phyloP scores from a whole-genome alignment of 1,140 invertebrate genomes.

The Panulirus ornatus region DNA sequence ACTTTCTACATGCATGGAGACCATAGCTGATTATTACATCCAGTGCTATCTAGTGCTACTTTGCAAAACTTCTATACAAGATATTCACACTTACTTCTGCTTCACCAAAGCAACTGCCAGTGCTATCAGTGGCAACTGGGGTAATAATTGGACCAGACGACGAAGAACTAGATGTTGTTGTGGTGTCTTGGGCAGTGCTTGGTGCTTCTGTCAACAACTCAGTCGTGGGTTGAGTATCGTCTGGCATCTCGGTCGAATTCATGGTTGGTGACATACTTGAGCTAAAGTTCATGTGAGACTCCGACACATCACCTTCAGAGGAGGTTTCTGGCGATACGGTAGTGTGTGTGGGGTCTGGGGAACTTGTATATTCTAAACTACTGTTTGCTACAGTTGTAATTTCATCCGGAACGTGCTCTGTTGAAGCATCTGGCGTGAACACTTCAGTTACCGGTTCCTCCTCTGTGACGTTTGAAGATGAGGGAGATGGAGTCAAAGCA shows the following conservation, averaged over 20 bases:
- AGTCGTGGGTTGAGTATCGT: neutral
- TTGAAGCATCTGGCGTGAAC: neutral
- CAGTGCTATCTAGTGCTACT: too few relatives aligned
- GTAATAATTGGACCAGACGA: neutral
- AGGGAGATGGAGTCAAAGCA: neutral
- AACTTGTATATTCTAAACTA: neutral
- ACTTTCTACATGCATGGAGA: too few relatives aligned
- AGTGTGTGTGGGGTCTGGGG: neutral
- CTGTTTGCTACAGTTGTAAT: neutral
- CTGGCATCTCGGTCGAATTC: neutral
- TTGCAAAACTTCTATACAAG: too few relatives aligned
- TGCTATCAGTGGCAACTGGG: neutral
- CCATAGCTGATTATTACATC: too few relatives aligned
- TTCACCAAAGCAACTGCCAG: constrained; percentile 1
- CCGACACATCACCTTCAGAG: neutral
- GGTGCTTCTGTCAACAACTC: neutral
- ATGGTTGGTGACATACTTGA: neutral
- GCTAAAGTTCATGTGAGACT: neutral
- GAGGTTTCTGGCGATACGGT: neutral
- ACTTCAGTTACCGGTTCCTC: neutral
- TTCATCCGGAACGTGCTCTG: neutral
- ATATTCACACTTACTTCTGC: constrained; percentile 16
- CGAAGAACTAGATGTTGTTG: neutral
- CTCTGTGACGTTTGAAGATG: neutral
- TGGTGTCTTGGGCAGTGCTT: neutral